Base-by-base conservation (phyloP, 2,797 vertebrate genomes). In the Pyrocephalus nanus region DNA sequence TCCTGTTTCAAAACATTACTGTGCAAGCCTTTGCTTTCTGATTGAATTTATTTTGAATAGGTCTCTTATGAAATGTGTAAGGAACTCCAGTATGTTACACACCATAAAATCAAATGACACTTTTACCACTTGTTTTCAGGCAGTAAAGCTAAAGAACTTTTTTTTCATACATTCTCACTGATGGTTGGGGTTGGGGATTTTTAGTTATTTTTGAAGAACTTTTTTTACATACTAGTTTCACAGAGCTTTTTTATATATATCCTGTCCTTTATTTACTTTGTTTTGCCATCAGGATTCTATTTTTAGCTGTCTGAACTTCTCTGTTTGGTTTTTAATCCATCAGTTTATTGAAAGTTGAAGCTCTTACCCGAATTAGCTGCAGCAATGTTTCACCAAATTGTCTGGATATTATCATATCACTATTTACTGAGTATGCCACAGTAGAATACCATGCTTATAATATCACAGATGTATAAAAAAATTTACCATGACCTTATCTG, bases 1-100 rank as follows among this genome's bases (percentile, higher is more conserved):
- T 95, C 64, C 76, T 70, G 67, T 96, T 92, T 92, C 65, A 81
- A 86, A 94, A 90, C 32, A 50, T 60, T 86, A n/a, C 62, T 54
- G 26, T 76, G 45, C 38, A 73, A 70, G 60, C 67, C 82, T 92
- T 86, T 95, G 38, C 61, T 75, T 92, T 94, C 76, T 73, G 74
- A 43, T 26, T 54, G 34, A 78, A 62, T 82, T 88, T 86, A 18
- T 55, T 92, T 90, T 88, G 21, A 94, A 43, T 61, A 84, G 70
- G 60, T 78, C 11, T 50, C 38, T 82, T 88, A 36, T 1, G 16
- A 93, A 89, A 60, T 2, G 0, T 60, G 3, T 53, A 71, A 88
- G 48, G 72, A 88, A 66, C 27, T 95, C 26, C 48, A 53, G n/a
- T 69, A 15, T 71, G 17, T 71, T 92, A n/a, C 42, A 84, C 50